Percentiles rank a stretch among this genome's conserved stretches.
phyloP scores from a whole-genome alignment of 2,113 vertebrate genomes.

The Bubo bubo region DNA sequence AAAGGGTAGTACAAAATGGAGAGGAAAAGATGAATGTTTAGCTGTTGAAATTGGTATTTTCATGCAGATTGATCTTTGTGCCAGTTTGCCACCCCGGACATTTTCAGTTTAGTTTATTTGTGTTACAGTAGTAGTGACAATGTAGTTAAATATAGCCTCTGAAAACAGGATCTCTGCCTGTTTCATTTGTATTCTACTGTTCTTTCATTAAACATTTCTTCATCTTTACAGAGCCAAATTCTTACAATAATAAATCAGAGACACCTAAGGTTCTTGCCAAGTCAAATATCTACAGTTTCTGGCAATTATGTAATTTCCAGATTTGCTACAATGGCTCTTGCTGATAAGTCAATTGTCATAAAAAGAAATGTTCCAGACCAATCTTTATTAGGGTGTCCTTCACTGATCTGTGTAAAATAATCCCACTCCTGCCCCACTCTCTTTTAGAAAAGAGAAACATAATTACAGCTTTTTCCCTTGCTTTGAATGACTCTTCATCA shows the following conservation, averaged over 20 bases:
- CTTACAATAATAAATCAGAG: constrained; percentile 86
- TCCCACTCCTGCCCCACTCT: constrained; percentile 45
- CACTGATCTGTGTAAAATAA: constrained; percentile 79
- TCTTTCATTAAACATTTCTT: constrained; percentile 85
- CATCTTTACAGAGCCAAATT: constrained; percentile 79
- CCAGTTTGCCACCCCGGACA: constrained; percentile 17
- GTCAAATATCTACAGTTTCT: constrained; percentile 86
- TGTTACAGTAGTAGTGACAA: constrained; percentile 75
- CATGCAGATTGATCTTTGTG: constrained; percentile 27
- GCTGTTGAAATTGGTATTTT: constrained; percentile 62
- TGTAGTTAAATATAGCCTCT: constrained; percentile 74
- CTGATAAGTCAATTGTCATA: constrained; percentile 84
- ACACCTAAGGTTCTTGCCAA: constrained; percentile 79
- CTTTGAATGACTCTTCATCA: constrained; percentile 80
- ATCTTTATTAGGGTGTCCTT: constrained; percentile 82
- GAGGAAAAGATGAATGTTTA: constrained; percentile 42
- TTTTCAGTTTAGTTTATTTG: constrained; percentile 79
- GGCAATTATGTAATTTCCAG: constrained; percentile 88
- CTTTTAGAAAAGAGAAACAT: constrained; percentile 53
- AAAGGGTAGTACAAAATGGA: background rate
- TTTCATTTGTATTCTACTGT: constrained; percentile 79
- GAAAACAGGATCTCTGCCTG: constrained; percentile 72
- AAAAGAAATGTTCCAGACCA: constrained; percentile 83
- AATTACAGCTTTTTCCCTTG: constrained; percentile 70
- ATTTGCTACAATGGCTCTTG: constrained; percentile 78